Evolutionary conservation across 2,797 vertebrate genomes (phyloP).

Genomic region (Bothrops alternatus): DNA sequence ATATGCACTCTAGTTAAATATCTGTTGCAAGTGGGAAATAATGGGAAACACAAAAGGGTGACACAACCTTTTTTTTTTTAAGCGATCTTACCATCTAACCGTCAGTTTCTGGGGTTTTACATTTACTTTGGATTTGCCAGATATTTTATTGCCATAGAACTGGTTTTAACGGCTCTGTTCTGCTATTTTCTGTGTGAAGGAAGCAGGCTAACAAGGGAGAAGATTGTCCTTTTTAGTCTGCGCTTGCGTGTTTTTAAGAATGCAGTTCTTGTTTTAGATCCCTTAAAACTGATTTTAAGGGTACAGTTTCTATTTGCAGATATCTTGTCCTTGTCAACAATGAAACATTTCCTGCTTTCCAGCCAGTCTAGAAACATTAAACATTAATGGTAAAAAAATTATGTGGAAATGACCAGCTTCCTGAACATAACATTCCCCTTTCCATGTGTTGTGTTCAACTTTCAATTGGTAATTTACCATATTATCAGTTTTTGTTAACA

Average conservation of each 20-base stretch:
- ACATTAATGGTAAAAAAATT: constrained; percentile 37
- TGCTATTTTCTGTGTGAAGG: constrained; percentile 35
- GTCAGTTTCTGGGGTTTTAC: not conserved
- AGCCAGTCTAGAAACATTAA: constrained; percentile 33
- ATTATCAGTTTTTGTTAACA: not conserved
- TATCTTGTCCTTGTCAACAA: constrained; percentile 30
- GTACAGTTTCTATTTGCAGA: constrained; percentile 31
- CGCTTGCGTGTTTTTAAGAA: constrained; percentile 33
- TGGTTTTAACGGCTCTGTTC: constrained; percentile 67
- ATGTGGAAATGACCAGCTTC: constrained; percentile 2
- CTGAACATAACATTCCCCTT: not conserved
- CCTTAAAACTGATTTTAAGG: constrained; percentile 46
- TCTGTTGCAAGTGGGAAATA: not conserved
- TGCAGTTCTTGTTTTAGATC: constrained; percentile 49
- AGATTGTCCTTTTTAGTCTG: constrained; percentile 19
- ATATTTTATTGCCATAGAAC: constrained; percentile 30
- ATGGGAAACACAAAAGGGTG: not conserved
- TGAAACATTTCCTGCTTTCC: constrained; percentile 68
- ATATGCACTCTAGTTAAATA: not conserved
- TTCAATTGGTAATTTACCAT: constrained; percentile 30
- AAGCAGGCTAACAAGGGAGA: constrained; percentile 29
- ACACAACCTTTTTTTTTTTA: not conserved
- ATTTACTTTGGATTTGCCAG: not conserved
- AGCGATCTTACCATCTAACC: not conserved
- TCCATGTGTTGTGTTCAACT: constrained; percentile 17